These are phyloP conservation scores for Electrona antarctica DNA, from an alignment of 2,113 vertebrate species.

Conservation along the genomic window DNA sequence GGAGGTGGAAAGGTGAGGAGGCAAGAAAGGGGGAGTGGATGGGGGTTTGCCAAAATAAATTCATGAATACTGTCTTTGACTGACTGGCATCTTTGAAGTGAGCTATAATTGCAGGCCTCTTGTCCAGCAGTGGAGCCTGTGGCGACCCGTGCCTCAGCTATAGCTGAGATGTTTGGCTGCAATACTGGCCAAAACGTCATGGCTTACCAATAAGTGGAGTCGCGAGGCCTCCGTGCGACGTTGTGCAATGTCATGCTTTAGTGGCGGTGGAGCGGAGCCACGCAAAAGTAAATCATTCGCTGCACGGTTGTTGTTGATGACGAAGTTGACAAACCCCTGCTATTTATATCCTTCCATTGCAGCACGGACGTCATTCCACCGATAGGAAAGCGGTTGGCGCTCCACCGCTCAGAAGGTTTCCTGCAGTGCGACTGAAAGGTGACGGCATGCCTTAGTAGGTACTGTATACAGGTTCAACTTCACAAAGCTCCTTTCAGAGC, in stretches of 20 bases:
- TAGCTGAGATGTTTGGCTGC: constrained; percentile 65
- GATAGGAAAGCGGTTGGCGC: constrained; percentile 14
- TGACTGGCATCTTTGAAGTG: constrained; percentile 77
- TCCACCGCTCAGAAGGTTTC: constrained; percentile 17
- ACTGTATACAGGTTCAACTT: constrained; percentile 24
- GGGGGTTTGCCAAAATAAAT: constrained; percentile 75
- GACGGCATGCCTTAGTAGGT: constrained; percentile 21
- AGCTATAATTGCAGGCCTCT: constrained; percentile 76
- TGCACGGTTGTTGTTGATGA: constrained; percentile 23
- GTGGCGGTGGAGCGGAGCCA: constrained; percentile 20
- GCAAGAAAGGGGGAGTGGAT: constrained; percentile 36
- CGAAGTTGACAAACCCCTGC: constrained; percentile 8
- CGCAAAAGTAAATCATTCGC: constrained; percentile 29
- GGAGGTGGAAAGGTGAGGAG: constrained; percentile 13
- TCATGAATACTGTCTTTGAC: constrained; percentile 81
- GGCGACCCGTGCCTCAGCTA: constrained; percentile 58
- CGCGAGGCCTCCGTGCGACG: constrained; percentile 39
- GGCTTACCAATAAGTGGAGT: constrained; percentile 68
- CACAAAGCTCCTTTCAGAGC: constrained; percentile 69
- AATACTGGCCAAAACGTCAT: constrained; percentile 59
- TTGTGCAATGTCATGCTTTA: constrained; percentile 39
- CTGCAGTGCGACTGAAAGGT: constrained; percentile 16
- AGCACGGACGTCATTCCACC: neutral
- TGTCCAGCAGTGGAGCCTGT: constrained; percentile 72
- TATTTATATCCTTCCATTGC: neutral